A percentile compares a stretch with the other conserved stretches of the same genome.
Evolutionary conservation across 2,797 vertebrate genomes (phyloP).

Genomic region (Phrynocephalus forsythii): DNA sequence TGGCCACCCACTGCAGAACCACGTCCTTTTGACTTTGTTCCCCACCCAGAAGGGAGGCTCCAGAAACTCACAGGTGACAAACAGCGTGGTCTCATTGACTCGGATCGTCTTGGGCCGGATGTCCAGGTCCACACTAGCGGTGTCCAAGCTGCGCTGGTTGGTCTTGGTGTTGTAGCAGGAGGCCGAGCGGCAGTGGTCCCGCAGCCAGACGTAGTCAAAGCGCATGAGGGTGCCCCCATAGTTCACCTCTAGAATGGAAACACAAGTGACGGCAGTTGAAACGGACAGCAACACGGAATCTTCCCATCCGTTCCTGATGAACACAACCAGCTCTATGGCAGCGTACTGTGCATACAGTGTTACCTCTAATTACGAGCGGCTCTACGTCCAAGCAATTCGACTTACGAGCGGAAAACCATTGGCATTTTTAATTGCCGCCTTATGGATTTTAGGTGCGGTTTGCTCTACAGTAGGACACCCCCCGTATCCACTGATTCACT

Average conservation of each 20-base stretch:
- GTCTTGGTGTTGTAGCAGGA: constrained; percentile 89
- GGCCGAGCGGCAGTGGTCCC: constrained; percentile 91
- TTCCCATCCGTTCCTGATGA: neutral
- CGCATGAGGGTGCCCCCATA: constrained; percentile 79
- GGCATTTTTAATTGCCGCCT: too few species aligned
- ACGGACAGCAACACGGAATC: neutral
- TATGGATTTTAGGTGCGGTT: too few species aligned
- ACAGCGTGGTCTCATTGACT: constrained; percentile 80
- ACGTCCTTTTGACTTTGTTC: neutral
- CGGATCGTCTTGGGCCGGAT: constrained; percentile 82
- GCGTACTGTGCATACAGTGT: too few species aligned
- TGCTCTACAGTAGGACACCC: too few species aligned
- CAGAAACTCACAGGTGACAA: constrained; percentile 87
- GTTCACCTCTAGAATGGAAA: constrained; percentile 78
- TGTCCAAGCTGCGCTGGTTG: constrained; percentile 91
- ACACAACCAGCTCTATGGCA: neutral
- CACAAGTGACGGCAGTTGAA: neutral
- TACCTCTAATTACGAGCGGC: too few species aligned
- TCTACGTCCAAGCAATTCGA: too few species aligned
- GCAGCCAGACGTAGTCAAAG: constrained; percentile 92
- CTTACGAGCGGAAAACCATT: too few species aligned
- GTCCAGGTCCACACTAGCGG: constrained; percentile 84
- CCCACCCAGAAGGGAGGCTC: rapidly evolving
- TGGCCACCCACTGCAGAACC: neutral
- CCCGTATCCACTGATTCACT: too few species aligned